Conservation (phyloP, 2,797 vertebrate species). For the Xyrichtys novacula region DNA sequence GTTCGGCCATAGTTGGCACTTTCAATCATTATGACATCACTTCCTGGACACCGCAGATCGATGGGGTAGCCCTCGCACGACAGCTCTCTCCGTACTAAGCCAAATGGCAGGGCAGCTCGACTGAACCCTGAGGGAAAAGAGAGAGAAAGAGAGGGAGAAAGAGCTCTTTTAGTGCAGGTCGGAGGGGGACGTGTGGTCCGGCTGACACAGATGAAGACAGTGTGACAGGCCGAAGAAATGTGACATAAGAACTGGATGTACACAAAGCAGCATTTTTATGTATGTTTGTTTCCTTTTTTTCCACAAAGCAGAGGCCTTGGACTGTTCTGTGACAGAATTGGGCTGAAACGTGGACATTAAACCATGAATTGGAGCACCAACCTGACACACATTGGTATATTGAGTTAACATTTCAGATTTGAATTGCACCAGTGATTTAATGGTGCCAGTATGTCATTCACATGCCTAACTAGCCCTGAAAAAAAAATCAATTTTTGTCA, state of each 20-base stretch:
- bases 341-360: background rate
- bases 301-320: too few species aligned
- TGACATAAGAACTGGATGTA: conserved; percentile 25
- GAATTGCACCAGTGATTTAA: conserved; percentile 49
- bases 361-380: background rate
- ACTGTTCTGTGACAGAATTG: too few species aligned
- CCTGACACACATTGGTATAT: conserved; percentile 47
- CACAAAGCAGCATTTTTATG: conserved; percentile 12
- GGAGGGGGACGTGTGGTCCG: conserved; percentile 56
- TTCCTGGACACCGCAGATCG: conserved; percentile 97
- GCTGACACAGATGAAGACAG: conserved; percentile 37
- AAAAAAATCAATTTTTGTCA: conserved; percentile 65
- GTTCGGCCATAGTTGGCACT: conserved; percentile 98
- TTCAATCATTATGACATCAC: conserved; percentile 99
- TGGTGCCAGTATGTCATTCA: conserved; percentile 68
- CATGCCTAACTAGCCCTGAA: conserved; percentile 45
- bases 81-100: conserved; percentile 96
- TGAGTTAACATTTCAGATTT: conserved; percentile 56
- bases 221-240: conserved; percentile 34
- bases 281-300: background rate
- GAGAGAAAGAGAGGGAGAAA: conserved; percentile 35
- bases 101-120: conserved; percentile 95
- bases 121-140: conserved; percentile 89
- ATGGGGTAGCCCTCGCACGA: conserved; percentile 99
- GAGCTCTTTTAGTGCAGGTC: conserved; percentile 66